Evolutionary conservation across 23 tunicate species (phyloP).

Genomic region (Trididemnum miniatum): DNA sequence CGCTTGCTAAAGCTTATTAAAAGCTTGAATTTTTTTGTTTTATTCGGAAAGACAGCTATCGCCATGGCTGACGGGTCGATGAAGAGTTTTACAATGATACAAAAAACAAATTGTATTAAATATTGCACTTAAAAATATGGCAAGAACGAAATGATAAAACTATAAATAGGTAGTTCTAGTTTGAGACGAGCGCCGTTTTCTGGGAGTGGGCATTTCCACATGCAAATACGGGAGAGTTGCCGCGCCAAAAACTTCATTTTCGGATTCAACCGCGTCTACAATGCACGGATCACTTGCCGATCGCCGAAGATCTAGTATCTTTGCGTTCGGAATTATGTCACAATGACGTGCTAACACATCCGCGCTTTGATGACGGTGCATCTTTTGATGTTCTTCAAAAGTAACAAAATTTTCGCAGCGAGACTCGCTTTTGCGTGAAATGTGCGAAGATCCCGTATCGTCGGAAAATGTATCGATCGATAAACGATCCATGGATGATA

Average conservation of each 20-base stretch:
- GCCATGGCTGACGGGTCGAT: no score
- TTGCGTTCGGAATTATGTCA: neutral
- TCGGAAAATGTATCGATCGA: neutral
- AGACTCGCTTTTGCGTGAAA: neutral
- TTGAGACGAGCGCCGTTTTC: neutral
- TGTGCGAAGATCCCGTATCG: neutral
- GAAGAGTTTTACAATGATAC: no score
- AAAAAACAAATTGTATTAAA: no score
- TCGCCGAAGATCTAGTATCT: constrained; percentile 2
- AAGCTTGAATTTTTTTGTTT: no score
- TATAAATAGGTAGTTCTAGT: constrained; percentile 3
- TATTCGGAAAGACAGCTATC: no score
- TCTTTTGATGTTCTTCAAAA: neutral
- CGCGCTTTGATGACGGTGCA: constrained; percentile 10
- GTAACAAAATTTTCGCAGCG: neutral
- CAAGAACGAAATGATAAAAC: neutral
- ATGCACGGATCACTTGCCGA: constrained; percentile 58
- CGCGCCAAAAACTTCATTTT: constrained; percentile 7
- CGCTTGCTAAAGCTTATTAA: no score
- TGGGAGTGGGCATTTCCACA: neutral
- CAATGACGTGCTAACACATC: neutral
- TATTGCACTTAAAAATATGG: no score
- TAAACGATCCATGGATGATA: neutral
- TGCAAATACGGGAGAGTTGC: neutral
- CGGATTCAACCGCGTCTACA: constrained; percentile 11